phyloP scores from a whole-genome alignment of 2,113 vertebrate species.

The Erythrocebus patas region DNA sequence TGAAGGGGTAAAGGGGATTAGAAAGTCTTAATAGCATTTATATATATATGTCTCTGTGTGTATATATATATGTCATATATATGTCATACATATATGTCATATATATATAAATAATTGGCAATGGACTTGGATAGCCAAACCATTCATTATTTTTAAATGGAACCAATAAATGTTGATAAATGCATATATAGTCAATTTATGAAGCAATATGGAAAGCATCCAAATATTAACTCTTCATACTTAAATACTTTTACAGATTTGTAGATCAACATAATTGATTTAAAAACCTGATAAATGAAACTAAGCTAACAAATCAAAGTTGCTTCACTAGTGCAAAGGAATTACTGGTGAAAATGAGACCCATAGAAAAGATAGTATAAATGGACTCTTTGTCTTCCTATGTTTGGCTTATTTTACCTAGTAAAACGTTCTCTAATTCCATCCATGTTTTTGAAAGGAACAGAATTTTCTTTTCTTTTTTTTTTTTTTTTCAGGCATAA shows the following conservation, averaged over 20 bases:
- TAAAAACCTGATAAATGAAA: neutral
- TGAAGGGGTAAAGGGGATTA: rapidly evolving
- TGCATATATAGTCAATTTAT: neutral
- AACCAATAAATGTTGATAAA: neutral
- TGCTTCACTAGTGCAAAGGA: neutral
- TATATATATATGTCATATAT: too few relatives aligned
- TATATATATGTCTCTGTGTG: too few relatives aligned
- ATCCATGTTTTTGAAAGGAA: neutral
- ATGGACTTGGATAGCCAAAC: neutral
- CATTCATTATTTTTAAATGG: neutral
- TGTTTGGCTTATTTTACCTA: neutral
- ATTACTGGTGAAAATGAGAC: neutral
- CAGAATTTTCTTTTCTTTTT: neutral
- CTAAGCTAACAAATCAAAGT: neutral
- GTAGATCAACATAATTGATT: neutral
- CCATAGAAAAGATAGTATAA: neutral
- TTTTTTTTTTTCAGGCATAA: neutral
- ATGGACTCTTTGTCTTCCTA: neutral
- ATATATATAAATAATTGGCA: neutral
- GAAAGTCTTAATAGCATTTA: neutral
- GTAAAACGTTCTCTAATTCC: neutral
- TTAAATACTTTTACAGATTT: neutral
- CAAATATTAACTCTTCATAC: too few relatives aligned
- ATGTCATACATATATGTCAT: too few relatives aligned
- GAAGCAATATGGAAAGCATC: neutral